These are phyloP conservation scores for Chromis chromis DNA, from an alignment of 2,797 vertebrate genomes.

Conservation along the genomic window DNA sequence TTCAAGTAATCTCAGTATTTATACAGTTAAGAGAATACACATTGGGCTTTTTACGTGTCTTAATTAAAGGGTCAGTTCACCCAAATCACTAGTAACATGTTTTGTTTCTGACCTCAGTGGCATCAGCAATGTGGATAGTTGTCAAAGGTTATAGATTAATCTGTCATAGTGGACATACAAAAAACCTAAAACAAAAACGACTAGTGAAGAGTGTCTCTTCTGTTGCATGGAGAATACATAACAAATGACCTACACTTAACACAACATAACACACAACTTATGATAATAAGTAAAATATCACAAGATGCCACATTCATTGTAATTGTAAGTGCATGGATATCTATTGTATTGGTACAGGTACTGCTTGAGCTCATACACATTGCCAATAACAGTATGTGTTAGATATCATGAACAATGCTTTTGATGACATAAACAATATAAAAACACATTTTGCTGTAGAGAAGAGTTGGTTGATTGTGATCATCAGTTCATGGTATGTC, in stretches of 20 bases:
- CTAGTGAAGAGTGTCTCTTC: no score
- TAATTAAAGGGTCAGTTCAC: neutral
- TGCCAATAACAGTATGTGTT: neutral
- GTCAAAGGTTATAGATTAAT: neutral
- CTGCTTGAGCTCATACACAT: neutral
- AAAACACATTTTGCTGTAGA: neutral
- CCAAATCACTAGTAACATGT: no score
- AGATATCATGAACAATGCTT: neutral
- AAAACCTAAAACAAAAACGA: neutral
- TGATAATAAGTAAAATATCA: neutral
- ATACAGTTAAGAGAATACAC: neutral
- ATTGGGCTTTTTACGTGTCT: neutral
- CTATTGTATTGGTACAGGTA: neutral
- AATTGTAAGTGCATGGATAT: neutral
- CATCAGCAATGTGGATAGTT: neutral
- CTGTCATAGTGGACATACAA: neutral
- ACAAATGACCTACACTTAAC: neutral
- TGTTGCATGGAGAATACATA: no score
- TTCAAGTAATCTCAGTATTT: neutral
- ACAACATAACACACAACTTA: neutral
- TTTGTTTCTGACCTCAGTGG: neutral
- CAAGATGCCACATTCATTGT: no score
- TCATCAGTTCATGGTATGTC: neutral
- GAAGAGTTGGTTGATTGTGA: neutral
- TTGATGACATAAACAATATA: neutral